phyloP scores from a whole-genome alignment of 2,888 invertebrate species.

The Noctua janthina region DNA sequence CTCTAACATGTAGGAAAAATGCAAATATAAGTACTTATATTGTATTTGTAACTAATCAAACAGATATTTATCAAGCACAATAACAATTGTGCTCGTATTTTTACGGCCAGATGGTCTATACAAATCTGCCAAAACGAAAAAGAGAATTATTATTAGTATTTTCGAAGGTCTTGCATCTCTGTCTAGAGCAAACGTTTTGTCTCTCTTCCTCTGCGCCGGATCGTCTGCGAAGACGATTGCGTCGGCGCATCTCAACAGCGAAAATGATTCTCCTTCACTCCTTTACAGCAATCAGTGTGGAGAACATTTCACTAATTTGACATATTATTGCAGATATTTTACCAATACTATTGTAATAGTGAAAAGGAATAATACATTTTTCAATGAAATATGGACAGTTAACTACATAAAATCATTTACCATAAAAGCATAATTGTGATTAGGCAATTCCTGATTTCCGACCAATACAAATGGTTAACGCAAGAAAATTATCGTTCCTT shows the following conservation, averaged over 20 bases:
- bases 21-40: background rate
- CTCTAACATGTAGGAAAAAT: background rate
- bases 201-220: constrained; percentile 80
- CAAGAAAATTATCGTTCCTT: constrained; percentile 13
- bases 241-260: constrained; percentile 51
- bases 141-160: constrained; percentile 11
- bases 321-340: constrained; percentile 1
- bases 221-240: constrained; percentile 77
- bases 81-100: constrained; percentile 14
- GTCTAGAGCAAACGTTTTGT: constrained; percentile 62
- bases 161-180: constrained; percentile 59
- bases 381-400: background rate
- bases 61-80: background rate
- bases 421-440: constrained; percentile 19
- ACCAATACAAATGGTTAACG: constrained; percentile 23
- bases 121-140: constrained; percentile 11
- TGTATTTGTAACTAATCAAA: constrained; percentile 3
- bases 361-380: background rate
- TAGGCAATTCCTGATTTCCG: constrained; percentile 9
- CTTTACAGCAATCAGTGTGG: constrained; percentile 39
- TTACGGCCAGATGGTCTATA: constrained; percentile 39
- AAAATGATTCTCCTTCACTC: constrained; percentile 35
- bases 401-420: background rate
- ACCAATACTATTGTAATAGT: background rate
- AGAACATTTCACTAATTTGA: constrained; percentile 39